These are phyloP conservation scores for Eudyptes chrysolophus DNA, from an alignment of 2,113 vertebrate genomes.

Conservation along the genomic window DNA sequence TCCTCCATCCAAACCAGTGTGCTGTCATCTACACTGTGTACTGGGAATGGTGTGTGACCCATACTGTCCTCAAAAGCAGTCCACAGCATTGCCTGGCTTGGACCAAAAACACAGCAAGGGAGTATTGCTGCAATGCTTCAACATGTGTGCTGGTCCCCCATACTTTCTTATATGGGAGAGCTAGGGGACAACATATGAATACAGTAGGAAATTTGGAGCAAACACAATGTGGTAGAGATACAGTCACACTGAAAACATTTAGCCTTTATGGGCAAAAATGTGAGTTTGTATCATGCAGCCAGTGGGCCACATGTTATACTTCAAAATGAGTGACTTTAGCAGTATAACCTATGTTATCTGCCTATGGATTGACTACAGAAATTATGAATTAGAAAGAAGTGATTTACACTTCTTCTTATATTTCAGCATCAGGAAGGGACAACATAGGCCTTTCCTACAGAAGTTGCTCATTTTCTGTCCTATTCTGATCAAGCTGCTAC, in stretches of 20 bases:
- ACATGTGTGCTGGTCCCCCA: not conserved
- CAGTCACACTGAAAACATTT: not conserved
- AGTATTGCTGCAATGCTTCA: not conserved
- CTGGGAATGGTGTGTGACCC: not conserved
- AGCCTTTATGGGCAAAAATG: not conserved
- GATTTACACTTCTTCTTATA: not conserved
- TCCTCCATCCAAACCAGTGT: not conserved
- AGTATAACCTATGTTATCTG: not conserved
- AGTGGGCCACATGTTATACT: not conserved
- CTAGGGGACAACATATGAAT: not conserved
- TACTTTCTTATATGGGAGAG: not conserved
- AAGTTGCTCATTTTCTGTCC: rapidly evolving
- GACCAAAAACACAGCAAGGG: not conserved
- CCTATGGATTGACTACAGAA: not conserved
- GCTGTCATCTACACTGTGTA: not conserved
- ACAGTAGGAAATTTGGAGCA: not conserved
- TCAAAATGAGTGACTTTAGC: not conserved
- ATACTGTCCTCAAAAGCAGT: not conserved
- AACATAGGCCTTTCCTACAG: not conserved
- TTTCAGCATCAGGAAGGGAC: not conserved
- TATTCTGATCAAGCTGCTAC: not conserved
- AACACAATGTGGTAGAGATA: not conserved
- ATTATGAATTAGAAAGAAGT: not conserved
- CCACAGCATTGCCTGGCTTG: not conserved
- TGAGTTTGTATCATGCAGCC: not conserved